Evolutionary conservation across 2,888 invertebrate species (phyloP).

Genomic region (Drosophila helvetica): DNA sequence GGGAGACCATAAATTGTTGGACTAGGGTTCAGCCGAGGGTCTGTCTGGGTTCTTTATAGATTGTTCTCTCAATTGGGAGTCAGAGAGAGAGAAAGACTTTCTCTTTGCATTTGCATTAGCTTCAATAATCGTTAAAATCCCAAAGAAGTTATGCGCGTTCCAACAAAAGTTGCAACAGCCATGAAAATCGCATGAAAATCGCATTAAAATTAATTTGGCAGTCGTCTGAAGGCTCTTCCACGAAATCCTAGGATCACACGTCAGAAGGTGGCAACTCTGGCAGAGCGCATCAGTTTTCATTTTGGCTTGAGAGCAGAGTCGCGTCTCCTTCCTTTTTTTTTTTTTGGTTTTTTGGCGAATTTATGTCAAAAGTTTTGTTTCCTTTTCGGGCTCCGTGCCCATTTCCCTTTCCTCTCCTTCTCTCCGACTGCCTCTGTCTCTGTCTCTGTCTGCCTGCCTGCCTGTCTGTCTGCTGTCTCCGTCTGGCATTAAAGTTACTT

Average conservation of each 20-base stretch:
- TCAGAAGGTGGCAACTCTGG: constrained; percentile 71
- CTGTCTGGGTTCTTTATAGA: constrained; percentile 69
- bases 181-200: constrained; percentile 76
- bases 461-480: constrained; percentile 18
- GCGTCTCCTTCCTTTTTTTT: neutral
- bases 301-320: constrained; percentile 34
- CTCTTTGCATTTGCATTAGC: constrained; percentile 63
- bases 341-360: constrained; percentile 50
- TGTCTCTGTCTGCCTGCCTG: constrained; percentile 33
- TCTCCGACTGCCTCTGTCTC: constrained; percentile 27
- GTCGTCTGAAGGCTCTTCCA: constrained; percentile 57
- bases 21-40: constrained; percentile 9
- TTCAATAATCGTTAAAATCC: constrained; percentile 79
- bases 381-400: constrained; percentile 42
- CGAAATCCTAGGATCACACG: constrained; percentile 33
- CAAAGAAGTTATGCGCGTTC: constrained; percentile 17
- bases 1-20: constrained; percentile 67
- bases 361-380: constrained; percentile 78
- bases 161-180: constrained; percentile 62
- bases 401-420: constrained; percentile 49
- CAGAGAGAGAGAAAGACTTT: neutral
- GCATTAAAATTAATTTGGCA: constrained; percentile 79
- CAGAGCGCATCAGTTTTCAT: constrained; percentile 71
- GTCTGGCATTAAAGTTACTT: constrained; percentile 52
- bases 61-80: constrained; percentile 58